Conservation (phyloP, 2,888 invertebrate species). For the Sphaeridia pumilis region DNA sequence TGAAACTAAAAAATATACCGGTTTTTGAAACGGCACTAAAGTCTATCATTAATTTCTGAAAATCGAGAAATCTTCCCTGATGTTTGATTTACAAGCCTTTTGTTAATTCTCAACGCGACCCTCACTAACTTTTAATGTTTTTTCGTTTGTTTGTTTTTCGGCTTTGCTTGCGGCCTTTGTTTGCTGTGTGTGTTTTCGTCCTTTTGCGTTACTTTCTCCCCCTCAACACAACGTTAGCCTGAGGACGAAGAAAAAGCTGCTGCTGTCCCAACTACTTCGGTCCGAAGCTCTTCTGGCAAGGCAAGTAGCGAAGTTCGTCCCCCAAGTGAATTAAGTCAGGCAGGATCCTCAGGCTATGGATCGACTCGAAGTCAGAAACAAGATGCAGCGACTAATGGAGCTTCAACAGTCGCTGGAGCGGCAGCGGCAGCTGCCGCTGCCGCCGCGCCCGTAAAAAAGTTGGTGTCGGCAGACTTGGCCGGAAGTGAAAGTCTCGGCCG, state of each 20-base stretch:
- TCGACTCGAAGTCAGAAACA: slow-evolving; percentile 42
- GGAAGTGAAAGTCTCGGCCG: background rate
- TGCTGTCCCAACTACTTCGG: slow-evolving; percentile 12
- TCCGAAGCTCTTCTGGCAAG: slow-evolving; percentile 22
- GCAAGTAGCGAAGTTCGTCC: slow-evolving; percentile 37
- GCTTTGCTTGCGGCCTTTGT: background rate
- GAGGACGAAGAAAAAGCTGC: background rate
- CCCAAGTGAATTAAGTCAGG: slow-evolving; percentile 41
- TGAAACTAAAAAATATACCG: no score
- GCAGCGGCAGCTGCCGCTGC: slow-evolving; percentile 10
- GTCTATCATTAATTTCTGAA: no score
- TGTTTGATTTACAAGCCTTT: no score
- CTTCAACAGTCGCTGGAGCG: slow-evolving; percentile 5
- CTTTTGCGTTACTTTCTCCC: slow-evolving; percentile 18
- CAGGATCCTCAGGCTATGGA: slow-evolving; percentile 45
- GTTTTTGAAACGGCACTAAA: no score
- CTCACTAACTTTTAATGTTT: no score
- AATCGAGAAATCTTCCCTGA: no score
- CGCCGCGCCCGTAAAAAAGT: slow-evolving; percentile 2
- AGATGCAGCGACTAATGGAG: slow-evolving; percentile 17
- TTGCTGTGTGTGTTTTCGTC: slow-evolving; percentile 15
- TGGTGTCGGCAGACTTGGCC: background rate
- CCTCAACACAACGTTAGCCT: background rate
- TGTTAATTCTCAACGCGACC: no score
- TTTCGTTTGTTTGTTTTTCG: slow-evolving; percentile 19